Conservation (phyloP, 2,888 invertebrate genomes). For the Elysia crispata region DNA sequence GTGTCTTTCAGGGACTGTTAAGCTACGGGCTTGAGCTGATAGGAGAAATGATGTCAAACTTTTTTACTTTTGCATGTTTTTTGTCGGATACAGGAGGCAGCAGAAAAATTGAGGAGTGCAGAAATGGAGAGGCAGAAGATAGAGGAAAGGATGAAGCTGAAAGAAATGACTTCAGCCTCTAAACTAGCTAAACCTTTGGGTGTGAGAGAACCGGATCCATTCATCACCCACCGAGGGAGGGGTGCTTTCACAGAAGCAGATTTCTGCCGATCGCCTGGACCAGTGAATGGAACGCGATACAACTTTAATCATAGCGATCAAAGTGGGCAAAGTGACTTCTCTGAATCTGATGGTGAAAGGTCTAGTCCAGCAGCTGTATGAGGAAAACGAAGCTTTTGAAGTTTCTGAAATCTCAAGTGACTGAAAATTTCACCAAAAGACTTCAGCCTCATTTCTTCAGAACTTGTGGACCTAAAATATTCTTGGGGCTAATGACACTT, state of each 20-base stretch:
- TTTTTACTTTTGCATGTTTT: no score
- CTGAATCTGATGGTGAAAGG: background rate
- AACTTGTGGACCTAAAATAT: no score
- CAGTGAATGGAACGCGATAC: background rate
- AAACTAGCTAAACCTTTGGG: slow-evolving; percentile 59
- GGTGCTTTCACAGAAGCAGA: slow-evolving; percentile 54
- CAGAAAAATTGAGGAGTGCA: slow-evolving; percentile 83
- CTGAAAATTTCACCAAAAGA: no score
- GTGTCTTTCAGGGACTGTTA: no score
- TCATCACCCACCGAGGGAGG: slow-evolving; percentile 64
- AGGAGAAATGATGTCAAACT: no score
- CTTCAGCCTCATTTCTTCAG: no score
- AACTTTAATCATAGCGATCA: background rate
- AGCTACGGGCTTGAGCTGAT: no score
- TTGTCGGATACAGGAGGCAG: slow-evolving; percentile 83
- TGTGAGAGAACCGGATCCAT: slow-evolving; percentile 55
- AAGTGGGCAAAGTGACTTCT: background rate
- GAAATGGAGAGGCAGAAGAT: slow-evolving; percentile 85
- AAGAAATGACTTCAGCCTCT: slow-evolving; percentile 58
- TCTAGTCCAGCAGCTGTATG: no score
- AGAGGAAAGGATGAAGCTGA: slow-evolving; percentile 84
- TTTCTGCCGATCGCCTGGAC: slow-evolving; percentile 31
- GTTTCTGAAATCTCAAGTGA: no score
- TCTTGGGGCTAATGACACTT: no score
- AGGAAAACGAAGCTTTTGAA: no score